Evolutionary conservation across 2,888 invertebrate genomes (phyloP).

Genomic region (Eilema depressum): DNA sequence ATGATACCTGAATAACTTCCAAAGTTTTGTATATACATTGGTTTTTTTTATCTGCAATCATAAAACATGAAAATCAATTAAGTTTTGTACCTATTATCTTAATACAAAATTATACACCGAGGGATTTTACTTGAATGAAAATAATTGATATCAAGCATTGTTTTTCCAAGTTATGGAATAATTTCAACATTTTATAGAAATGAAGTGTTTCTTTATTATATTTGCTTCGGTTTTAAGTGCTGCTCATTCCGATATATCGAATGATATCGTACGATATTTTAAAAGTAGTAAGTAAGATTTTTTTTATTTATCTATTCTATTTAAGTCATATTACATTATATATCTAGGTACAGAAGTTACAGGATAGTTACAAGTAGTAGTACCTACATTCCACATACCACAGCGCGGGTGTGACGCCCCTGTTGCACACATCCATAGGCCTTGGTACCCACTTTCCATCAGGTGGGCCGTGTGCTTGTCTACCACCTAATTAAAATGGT

Average conservation of each 20-base stretch:
- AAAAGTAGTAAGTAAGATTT: neutral
- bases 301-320: neutral
- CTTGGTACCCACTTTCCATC: no score
- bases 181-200: neutral
- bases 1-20: neutral
- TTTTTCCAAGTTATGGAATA: neutral
- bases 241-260: neutral
- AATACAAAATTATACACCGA: neutral
- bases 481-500: no score
- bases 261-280: conserved; percentile 7
- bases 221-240: neutral
- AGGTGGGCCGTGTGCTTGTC: no score
- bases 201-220: conserved; percentile 1
- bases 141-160: neutral
- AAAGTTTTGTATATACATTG: neutral
- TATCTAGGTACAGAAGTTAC: no score
- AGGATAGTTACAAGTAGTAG: no score
- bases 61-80: conserved; percentile 9
- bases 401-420: no score
- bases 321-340: no score
- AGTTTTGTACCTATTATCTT: neutral
- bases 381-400: no score
- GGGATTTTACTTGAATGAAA: neutral
- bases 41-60: neutral
- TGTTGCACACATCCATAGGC: no score